These are phyloP conservation scores for Cyclophora albipunctata DNA, from an alignment of 2,888 invertebrate species.

Conservation along the genomic window DNA sequence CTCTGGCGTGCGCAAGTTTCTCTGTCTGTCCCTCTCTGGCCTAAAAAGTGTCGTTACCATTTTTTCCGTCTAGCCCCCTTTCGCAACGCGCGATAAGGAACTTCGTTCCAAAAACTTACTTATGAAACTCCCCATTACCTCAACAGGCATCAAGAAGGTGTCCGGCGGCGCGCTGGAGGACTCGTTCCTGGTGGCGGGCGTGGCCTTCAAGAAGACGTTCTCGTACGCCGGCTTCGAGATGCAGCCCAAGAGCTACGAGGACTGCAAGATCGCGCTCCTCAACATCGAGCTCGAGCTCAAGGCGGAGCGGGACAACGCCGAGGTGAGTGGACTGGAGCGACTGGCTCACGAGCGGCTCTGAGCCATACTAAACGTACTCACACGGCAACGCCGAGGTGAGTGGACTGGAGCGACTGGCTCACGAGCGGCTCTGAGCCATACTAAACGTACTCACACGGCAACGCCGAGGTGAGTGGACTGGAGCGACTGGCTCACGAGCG, in stretches of 20 bases:
- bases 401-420: neutral
- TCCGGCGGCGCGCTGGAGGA: slow-evolving; percentile 88
- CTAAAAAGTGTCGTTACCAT: too few relatives aligned
- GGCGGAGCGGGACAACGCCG: slow-evolving; percentile 98
- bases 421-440: too few relatives aligned
- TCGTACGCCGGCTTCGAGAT: slow-evolving; percentile 99
- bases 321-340: slow-evolving; percentile 65
- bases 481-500: neutral
- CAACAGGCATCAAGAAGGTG: slow-evolving; percentile 93
- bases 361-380: too few relatives aligned
- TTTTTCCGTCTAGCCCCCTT: too few relatives aligned
- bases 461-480: slow-evolving; percentile 85
- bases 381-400: slow-evolving; percentile 89
- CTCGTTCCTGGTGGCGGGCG: slow-evolving; percentile 92
- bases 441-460: slow-evolving; percentile 43
- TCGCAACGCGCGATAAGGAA: too few relatives aligned
- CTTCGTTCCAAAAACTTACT: too few relatives aligned
- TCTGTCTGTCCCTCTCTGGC: too few relatives aligned
- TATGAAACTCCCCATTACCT: neutral
- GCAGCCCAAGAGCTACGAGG: slow-evolving; percentile 95
- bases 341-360: too few relatives aligned
- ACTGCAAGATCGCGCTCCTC: slow-evolving; percentile 95
- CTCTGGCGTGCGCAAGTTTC: too few relatives aligned
- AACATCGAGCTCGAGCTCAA: slow-evolving; percentile 99
- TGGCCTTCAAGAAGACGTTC: slow-evolving; percentile 99